A percentile compares a stretch with the other conserved stretches of the same genome.
Evolutionary conservation across 2,113 vertebrate species (phyloP).

Genomic region (Fukomys damarensis): DNA sequence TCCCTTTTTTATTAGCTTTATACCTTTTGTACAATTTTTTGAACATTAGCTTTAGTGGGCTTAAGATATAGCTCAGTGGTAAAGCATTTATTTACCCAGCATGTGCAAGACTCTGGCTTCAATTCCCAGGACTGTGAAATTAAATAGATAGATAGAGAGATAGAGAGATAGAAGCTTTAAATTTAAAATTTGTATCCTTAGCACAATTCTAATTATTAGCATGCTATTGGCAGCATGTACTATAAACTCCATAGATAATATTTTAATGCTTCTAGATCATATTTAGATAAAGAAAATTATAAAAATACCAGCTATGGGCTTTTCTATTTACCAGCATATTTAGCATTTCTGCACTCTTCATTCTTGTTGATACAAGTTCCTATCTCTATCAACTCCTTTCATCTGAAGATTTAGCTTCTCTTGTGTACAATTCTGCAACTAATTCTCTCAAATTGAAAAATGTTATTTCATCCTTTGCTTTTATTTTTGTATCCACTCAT

Average conservation of each 20-base stretch:
- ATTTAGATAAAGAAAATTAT: neutral
- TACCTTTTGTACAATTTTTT: neutral
- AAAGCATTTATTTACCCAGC: neutral
- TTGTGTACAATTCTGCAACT: neutral
- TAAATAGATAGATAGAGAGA: no score
- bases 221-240: neutral
- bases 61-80: neutral
- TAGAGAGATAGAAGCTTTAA: neutral
- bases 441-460: neutral
- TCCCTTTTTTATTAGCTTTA: neutral
- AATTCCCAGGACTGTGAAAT: neutral
- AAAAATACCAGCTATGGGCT: neutral
- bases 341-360: neutral
- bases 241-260: neutral
- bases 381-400: neutral
- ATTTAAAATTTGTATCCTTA: neutral
- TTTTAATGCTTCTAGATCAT: neutral
- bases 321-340: neutral
- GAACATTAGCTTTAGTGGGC: neutral
- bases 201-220: neutral
- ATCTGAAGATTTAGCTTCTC: neutral
- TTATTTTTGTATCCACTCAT: neutral
- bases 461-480: neutral
- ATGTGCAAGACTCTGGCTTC: neutral
- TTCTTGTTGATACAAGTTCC: neutral